Percentiles rank a stretch among this genome's conserved stretches.
Evolutionary conservation across 2,113 vertebrate genomes (phyloP).

Genomic region (Spheniscus mendiculus): DNA sequence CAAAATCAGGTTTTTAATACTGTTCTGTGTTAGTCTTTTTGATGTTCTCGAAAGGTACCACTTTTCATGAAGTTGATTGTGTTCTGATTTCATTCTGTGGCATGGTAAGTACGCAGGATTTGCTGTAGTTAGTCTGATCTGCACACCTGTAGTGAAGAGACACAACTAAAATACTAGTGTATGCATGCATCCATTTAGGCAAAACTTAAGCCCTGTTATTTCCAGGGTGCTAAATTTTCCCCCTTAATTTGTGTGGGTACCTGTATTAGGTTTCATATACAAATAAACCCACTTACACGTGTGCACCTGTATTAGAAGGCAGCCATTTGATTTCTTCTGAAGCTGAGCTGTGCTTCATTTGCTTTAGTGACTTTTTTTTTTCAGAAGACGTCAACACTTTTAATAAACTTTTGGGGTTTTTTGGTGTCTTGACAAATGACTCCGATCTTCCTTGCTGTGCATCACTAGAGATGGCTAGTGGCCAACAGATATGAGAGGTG

Average conservation of each 20-base stretch:
- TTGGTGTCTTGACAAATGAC: neutral
- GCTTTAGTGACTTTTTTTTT: neutral
- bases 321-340: neutral
- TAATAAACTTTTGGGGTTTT: neutral
- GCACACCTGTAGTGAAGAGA: neutral
- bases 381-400: neutral
- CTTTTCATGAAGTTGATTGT: neutral
- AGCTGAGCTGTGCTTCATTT: neutral
- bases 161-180: neutral
- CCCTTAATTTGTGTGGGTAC: neutral
- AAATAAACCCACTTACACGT: no score
- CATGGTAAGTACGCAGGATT: neutral
- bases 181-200: neutral
- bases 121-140: neutral
- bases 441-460: neutral
- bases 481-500: rapidly evolving
- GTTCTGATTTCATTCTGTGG: neutral
- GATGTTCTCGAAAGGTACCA: neutral
- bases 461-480: neutral
- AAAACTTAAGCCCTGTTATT: neutral
- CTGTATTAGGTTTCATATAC: neutral
- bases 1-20: neutral
- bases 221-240: neutral
- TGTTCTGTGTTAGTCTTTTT: neutral
- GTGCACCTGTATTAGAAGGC: neutral